Evolutionary conservation across 2,888 invertebrate genomes (phyloP), one percentile per base, ranked within the genome.

Genomic region (Agrilus mali): DNA sequence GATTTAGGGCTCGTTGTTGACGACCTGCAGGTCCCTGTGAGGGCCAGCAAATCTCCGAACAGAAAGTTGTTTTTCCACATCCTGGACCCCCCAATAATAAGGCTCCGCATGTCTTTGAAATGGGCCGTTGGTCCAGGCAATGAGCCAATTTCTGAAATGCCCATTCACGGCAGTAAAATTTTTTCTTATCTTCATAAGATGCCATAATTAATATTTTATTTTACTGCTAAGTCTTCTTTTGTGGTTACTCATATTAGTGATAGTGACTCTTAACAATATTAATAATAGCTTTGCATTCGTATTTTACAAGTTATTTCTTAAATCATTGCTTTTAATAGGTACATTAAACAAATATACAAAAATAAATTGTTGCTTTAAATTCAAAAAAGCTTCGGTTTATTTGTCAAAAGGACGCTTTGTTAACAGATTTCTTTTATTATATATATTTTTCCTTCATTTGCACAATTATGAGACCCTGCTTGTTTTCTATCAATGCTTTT

Each of bases 151-250:
- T 95, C 68, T 89, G 86, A 57, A 95, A 88, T 6, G 89, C 90
- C 95, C 95, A 96, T 67, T 96, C 95, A 7, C 95, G 78, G 61
- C 90, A 88, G 71, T 83, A 88, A 70, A 92, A 90, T 45, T 78
- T 74, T 53, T 85, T 78, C 61, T 78, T 77, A 61, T 82, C 81
- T 13, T 74, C 72, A 10, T 70, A 60, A 39, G 54, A 52, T 20
- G 60, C 55, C 62, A 62, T 64, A 27, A 27, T 4, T 27, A 27
- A 27, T 27, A 27, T 27, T 27, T 27, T 27, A 27, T 27, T 27
- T 27, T 27, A 27, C 27, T 27, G 27, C 27, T 10, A 10, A 27
- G 10, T 27, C 27, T 27, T 27, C 27, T 27, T 27, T 10, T 27
- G 10, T 27, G 27, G 10, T 27, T 27, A 27, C 10, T 27, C 27